Evolutionary conservation across 2,113 vertebrate species (phyloP).

Genomic region (Fregata magnificens): DNA sequence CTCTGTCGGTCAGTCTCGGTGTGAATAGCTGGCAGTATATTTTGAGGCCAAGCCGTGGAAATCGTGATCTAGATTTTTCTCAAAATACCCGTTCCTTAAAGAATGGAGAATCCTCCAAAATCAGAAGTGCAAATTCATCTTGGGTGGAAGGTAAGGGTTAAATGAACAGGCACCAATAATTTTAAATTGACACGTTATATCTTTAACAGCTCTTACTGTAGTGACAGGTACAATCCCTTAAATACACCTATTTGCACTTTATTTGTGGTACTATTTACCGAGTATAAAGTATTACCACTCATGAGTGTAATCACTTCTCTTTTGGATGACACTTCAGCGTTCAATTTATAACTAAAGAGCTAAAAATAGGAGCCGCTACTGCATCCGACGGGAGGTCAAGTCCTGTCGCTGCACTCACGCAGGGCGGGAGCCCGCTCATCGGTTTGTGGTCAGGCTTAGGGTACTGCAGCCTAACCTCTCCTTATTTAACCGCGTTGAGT

Average conservation of each 20-base stretch:
- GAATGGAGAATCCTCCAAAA: not conserved
- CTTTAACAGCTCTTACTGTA: not conserved
- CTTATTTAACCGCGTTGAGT: not conserved
- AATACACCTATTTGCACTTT: not conserved
- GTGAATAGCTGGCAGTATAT: not conserved
- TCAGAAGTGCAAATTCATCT: not conserved
- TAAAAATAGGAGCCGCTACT: not conserved
- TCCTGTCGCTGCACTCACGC: accelerated
- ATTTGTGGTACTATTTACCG: not conserved
- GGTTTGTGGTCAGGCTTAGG: not conserved
- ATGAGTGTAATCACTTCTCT: not conserved
- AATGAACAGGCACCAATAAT: not conserved
- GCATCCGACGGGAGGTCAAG: not conserved
- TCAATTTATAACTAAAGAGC: not conserved
- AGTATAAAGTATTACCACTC: not conserved
- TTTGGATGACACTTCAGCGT: not conserved
- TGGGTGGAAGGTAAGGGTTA: not conserved
- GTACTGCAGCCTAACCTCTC: not conserved
- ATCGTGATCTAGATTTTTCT: not conserved
- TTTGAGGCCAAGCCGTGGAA: not conserved
- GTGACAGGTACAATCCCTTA: not conserved
- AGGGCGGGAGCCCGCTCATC: not conserved
- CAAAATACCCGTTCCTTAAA: not conserved
- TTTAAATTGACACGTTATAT: not conserved
- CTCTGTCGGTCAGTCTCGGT: not conserved